A percentile compares a stretch with the other conserved stretches of the same genome.
Evolutionary conservation across 2,888 invertebrate genomes (phyloP).

Genomic region (Candidula unifasciata): DNA sequence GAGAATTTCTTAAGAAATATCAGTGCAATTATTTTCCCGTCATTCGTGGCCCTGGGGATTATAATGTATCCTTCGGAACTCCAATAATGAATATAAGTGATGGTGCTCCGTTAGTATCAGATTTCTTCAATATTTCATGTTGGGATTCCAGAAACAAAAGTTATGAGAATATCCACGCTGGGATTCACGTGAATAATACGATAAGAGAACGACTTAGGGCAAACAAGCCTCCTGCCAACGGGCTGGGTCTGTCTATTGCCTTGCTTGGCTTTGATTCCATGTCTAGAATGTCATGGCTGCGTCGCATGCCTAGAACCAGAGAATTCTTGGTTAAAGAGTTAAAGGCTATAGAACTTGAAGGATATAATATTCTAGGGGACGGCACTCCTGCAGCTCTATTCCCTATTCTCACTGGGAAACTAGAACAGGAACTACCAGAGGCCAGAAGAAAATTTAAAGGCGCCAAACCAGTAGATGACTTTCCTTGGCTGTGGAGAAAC

Average conservation of each 20-base stretch:
- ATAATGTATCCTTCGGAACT: slow-evolving; percentile 26
- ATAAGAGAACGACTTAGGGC: slow-evolving; percentile 11
- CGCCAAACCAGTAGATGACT: slow-evolving; percentile 85
- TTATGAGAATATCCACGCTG: slow-evolving; percentile 38
- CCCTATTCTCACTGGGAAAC: slow-evolving; percentile 88
- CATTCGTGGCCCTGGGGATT: slow-evolving; percentile 41
- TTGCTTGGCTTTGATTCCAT: slow-evolving; percentile 86
- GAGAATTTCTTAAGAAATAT: too few species aligned
- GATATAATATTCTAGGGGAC: slow-evolving; percentile 79
- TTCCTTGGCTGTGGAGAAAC: slow-evolving; percentile 92
- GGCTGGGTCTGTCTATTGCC: slow-evolving; percentile 38
- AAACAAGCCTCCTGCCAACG: slow-evolving; percentile 33
- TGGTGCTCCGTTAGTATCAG: slow-evolving; percentile 1
- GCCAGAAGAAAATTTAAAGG: slow-evolving; percentile 84
- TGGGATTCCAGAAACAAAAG: not conserved
- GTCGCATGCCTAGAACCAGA: slow-evolving; percentile 72
- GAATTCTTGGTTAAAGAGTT: slow-evolving; percentile 69
- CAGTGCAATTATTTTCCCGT: slow-evolving; percentile 35
- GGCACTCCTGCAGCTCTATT: slow-evolving; percentile 83
- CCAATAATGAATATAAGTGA: not conserved
- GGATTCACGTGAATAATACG: slow-evolving; percentile 34
- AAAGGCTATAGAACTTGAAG: slow-evolving; percentile 82
- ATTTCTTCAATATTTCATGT: slow-evolving; percentile 45
- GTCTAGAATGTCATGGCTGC: slow-evolving; percentile 84
- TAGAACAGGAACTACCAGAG: slow-evolving; percentile 90